phyloP scores from a whole-genome alignment of 1,140 invertebrate species.

The Araneus ventricosus region DNA sequence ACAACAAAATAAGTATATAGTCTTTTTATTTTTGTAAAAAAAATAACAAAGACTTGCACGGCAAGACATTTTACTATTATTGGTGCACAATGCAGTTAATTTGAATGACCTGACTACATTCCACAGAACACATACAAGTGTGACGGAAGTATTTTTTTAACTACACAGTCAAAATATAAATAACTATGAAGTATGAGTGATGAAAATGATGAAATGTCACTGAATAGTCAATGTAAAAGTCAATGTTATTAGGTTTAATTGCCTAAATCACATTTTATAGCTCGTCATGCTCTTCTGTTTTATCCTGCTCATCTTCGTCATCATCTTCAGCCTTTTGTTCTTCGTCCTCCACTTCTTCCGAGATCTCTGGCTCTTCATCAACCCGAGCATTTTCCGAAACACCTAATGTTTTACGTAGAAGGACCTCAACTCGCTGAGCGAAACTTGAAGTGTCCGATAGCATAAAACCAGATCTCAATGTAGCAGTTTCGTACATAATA shows the following conservation, averaged over 20 bases:
- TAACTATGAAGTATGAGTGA: slow-evolving; percentile 17
- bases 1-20: background rate
- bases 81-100: background rate
- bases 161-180: slow-evolving; percentile 9
- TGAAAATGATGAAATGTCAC: slow-evolving; percentile 32
- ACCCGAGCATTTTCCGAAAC: slow-evolving; percentile 88
- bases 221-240: slow-evolving; percentile 16
- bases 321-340: background rate
- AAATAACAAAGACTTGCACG: slow-evolving; percentile 20
- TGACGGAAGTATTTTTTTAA: background rate
- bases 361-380: slow-evolving; percentile 77
- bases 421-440: slow-evolving; percentile 91
- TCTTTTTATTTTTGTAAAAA: slow-evolving; percentile 4
- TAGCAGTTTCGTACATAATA: slow-evolving; percentile 95
- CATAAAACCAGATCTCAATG: slow-evolving; percentile 93
- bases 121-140: background rate
- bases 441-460: slow-evolving; percentile 92
- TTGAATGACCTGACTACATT: background rate
- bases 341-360: slow-evolving; percentile 55
- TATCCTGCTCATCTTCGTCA: slow-evolving; percentile 24
- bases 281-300: slow-evolving; percentile 58
- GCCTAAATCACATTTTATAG: slow-evolving; percentile 1
- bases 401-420: slow-evolving; percentile 91
- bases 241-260: background rate
- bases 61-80: slow-evolving; percentile 1